phyloP scores from a whole-genome alignment of 2,888 invertebrate genomes.

The Steromphala cineraria region DNA sequence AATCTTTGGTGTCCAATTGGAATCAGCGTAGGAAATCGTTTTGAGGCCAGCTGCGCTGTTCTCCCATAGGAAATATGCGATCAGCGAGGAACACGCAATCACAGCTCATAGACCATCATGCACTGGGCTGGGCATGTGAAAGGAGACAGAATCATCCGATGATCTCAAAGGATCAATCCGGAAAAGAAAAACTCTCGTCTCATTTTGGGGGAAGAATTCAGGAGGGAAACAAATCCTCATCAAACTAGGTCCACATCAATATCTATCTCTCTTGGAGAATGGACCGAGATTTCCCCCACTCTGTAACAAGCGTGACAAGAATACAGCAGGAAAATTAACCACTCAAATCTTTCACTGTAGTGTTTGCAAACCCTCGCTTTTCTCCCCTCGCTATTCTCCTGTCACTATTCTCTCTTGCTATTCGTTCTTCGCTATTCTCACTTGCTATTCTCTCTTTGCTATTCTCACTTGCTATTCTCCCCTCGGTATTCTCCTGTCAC shows the following conservation, averaged over 20 bases:
- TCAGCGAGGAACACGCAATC: neutral
- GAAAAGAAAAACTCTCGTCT: neutral
- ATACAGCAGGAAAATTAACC: slow-evolving; percentile 5
- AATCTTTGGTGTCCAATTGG: slow-evolving; percentile 4
- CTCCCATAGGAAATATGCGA: slow-evolving; percentile 17
- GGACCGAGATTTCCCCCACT: neutral
- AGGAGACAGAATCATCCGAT: neutral
- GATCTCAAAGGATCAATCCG: slow-evolving; percentile 2
- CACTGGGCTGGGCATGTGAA: neutral
- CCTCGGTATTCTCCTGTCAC: neutral
- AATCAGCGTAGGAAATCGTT: slow-evolving; percentile 6
- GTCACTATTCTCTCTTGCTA: slow-evolving; percentile 18
- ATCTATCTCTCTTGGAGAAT: slow-evolving; percentile 3
- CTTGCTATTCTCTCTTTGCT: no score
- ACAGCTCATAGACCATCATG: neutral
- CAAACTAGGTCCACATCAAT: neutral
- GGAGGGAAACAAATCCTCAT: neutral
- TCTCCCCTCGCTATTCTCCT: neutral
- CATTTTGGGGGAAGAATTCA: slow-evolving; percentile 8
- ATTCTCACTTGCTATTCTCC: no score
- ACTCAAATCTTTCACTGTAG: neutral
- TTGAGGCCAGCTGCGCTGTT: neutral
- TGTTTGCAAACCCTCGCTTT: neutral
- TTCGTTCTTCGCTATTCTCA: no score
- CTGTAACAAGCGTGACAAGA: slow-evolving; percentile 8